These are phyloP conservation scores for Trididemnum clinides DNA, from an alignment of 23 tunicate species.

Conservation along the genomic window DNA sequence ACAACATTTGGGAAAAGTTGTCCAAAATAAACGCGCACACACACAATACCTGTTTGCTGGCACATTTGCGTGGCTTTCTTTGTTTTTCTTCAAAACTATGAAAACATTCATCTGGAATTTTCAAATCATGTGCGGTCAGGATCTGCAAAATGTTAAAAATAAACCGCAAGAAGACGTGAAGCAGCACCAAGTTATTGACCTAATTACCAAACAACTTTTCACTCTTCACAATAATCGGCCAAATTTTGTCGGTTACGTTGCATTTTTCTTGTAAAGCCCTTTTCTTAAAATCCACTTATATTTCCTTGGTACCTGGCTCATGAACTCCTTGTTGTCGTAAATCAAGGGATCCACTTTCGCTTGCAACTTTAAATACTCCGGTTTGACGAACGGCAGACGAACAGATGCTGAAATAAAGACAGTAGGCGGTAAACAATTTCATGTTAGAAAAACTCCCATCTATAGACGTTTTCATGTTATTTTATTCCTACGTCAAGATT, in stretches of 20 bases:
- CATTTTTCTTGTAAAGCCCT: too few species aligned
- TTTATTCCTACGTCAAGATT: too few species aligned
- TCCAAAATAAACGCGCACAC: too few species aligned
- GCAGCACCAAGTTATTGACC: too few species aligned
- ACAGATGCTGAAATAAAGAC: conserved; percentile 67
- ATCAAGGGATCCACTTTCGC: conserved; percentile 69
- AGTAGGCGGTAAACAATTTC: too few species aligned
- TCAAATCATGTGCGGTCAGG: conserved; percentile 44
- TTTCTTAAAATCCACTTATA: too few species aligned
- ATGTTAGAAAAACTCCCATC: too few species aligned
- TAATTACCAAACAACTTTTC: too few species aligned
- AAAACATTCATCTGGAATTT: conserved; percentile 46
- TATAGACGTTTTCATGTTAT: too few species aligned
- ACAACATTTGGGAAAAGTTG: too few species aligned
- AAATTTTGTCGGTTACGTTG: too few species aligned
- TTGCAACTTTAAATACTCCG: conserved; percentile 73
- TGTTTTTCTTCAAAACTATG: conserved; percentile 37
- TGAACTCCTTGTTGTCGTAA: conserved; percentile 44
- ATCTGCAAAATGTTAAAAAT: conserved; percentile 47
- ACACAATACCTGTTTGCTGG: conserved; percentile 82
- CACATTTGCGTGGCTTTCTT: conserved; percentile 69
- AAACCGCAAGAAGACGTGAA: neutral
- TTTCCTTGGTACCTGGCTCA: conserved; percentile 72
- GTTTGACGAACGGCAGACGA: conserved; percentile 75
- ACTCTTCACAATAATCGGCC: too few species aligned